Conservation (phyloP, 2,113 vertebrate genomes). For the Tachysurus fulvidraco region DNA sequence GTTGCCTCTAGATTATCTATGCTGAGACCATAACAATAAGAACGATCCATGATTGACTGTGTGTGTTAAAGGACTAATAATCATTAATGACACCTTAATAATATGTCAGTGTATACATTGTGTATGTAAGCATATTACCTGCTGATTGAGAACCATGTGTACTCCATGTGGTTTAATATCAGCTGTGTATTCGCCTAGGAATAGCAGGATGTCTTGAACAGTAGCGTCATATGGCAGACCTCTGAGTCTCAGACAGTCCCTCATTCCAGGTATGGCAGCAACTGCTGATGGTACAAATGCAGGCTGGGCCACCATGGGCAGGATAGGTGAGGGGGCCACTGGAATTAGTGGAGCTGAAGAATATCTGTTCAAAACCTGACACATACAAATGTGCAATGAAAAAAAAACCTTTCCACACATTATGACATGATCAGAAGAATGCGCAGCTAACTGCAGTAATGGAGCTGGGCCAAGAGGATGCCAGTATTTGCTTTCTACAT, state of each 20-base stretch:
- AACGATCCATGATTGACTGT: background rate
- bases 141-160: conserved; percentile 97
- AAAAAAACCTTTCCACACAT: background rate
- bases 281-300: conserved; percentile 78
- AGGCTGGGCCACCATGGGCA: conserved; percentile 80
- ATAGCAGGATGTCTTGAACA: conserved; percentile 92
- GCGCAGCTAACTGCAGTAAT: conserved; percentile 4
- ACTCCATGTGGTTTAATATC: conserved; percentile 93
- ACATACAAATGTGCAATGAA: conserved; percentile 29
- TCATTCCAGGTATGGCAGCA: conserved; percentile 57
- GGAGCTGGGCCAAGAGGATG: conserved; percentile 48
- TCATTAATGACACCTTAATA: background rate
- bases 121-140: conserved; percentile 72
- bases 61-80: background rate
- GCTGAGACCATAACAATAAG: background rate
- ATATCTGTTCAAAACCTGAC: conserved; percentile 90
- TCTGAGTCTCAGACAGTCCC: conserved; percentile 89
- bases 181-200: conserved; percentile 88
- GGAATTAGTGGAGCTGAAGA: conserved; percentile 88
- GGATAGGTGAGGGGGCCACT: conserved; percentile 78
- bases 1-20: background rate
- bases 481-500: conserved; percentile 40
- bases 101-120: background rate
- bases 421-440: background rate
- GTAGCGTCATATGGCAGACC: conserved; percentile 91